A percentile compares a stretch with the other conserved stretches of the same genome.
These are phyloP conservation scores for Selenia dentaria DNA, from an alignment of 2,888 invertebrate species.

Conservation along the genomic window DNA sequence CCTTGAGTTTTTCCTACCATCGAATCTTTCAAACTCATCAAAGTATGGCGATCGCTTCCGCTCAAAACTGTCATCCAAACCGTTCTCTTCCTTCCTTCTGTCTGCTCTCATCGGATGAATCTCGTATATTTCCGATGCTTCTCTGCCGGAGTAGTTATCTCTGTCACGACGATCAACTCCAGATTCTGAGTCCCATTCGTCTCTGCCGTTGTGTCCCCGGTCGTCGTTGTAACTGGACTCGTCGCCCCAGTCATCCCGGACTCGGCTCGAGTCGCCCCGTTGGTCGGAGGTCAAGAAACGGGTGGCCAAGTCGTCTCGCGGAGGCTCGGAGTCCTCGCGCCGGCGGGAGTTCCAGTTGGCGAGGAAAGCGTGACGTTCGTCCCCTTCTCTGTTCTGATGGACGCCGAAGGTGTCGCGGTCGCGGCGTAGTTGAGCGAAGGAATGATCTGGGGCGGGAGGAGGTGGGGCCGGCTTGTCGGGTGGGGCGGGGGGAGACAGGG, in stretches of 20 bases:
- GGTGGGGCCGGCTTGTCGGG: conserved; percentile 86
- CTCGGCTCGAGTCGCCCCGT: conserved; percentile 51
- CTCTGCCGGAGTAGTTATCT: conserved; percentile 70
- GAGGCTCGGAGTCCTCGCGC: conserved; percentile 68
- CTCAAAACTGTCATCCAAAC: conserved; percentile 62
- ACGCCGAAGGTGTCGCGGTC: conserved; percentile 90
- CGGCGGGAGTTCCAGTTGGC: conserved; percentile 79
- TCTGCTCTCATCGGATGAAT: conserved; percentile 68
- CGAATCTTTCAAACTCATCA: conserved; percentile 75
- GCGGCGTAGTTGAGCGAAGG: conserved; percentile 88
- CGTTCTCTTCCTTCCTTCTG: conserved; percentile 66
- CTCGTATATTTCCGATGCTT: conserved; percentile 77
- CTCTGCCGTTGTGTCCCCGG: conserved; percentile 61
- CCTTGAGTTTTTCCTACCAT: conserved; percentile 77
- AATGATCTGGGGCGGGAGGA: conserved; percentile 82
- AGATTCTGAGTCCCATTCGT: conserved; percentile 80
- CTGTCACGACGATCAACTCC: conserved; percentile 67
- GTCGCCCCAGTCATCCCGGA: conserved; percentile 73
- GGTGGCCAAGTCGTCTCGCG: conserved; percentile 69
- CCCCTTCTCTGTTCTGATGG: conserved; percentile 86
- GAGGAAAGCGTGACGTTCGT: conserved; percentile 80
- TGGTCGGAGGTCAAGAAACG: conserved; percentile 73
- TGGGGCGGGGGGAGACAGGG: conserved; percentile 84
- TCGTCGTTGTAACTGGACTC: conserved; percentile 70
- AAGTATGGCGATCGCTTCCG: conserved; percentile 70